Evolutionary conservation across 2,113 vertebrate species (phyloP), one percentile per base, ranked within the genome.

Genomic region (Leptobrachium leishanense): DNA sequence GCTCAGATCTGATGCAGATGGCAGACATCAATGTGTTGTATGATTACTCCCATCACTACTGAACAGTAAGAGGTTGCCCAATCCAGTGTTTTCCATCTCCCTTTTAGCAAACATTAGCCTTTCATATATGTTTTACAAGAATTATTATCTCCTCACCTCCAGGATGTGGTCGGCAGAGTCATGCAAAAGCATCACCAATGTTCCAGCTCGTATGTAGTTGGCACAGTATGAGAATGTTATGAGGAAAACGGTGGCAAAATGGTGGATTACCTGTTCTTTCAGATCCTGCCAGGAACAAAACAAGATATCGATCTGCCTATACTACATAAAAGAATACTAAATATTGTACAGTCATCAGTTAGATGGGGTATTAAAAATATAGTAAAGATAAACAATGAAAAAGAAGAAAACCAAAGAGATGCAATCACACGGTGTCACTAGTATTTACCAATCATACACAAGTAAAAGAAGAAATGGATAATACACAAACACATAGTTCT

Each of bases 191-290:
- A 99, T 84, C 83, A 98, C 94, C 81, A 98, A 75, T 0, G 93
- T 94, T 11, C 96, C 97, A 0, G 98, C 90, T 53, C 95, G 94
- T 82, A 97, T 87, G 65, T 93, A 96, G 84, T 98, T 99, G 20
- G 88, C 68, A 55, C 94, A 94, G 87, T 99, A 99, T 0, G 97
- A 99, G 88, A 97, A 97, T 20, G 85, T 73, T 20, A 98, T 93
- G 71, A 99, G 93, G 86, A 91, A 85, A 81, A 99, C 89, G 77
- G 97, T 95, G 78, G 93, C 92, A 8, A 93, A 92, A 54, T 97
- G 95, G 87, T 97, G 95, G 74, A 96, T 68, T 10, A 97, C 91
- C 86, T 99, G 97, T 82, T 96, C 94, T 80, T 90, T 95, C 82
- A 97, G 95, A 82, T 99, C 97, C 97, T 99, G 84, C 40, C 75